A percentile compares a stretch with the other conserved stretches of the same genome.
These are phyloP conservation scores for Myotis yumanensis DNA, from an alignment of 2,113 vertebrate genomes.

Conservation along the genomic window DNA sequence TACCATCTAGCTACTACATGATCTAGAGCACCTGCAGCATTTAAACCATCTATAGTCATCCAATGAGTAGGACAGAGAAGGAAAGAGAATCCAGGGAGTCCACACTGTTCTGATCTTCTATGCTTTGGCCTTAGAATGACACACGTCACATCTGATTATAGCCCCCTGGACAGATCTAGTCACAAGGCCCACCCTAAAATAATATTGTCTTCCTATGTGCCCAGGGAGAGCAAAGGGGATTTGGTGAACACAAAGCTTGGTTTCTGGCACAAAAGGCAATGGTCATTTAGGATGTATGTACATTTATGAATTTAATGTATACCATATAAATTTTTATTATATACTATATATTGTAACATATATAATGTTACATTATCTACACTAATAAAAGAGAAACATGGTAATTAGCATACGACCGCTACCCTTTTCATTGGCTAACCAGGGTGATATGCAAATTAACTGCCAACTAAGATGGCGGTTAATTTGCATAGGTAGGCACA, in stretches of 20 bases:
- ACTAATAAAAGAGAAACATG: too few species aligned
- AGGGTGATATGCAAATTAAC: too few species aligned
- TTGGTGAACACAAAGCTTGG: background rate
- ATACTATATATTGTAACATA: background rate
- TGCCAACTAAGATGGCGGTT: too few species aligned
- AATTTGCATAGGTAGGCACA: too few species aligned
- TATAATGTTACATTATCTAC: background rate
- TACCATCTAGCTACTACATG: fast-evolving
- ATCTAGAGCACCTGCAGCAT: background rate
- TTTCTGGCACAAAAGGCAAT: background rate
- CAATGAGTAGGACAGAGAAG: background rate
- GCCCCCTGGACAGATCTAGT: background rate
- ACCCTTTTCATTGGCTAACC: too few species aligned
- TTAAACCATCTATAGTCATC: background rate
- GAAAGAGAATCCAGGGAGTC: background rate
- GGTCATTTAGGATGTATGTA: background rate
- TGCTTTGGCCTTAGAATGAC: background rate
- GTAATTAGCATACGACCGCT: too few species aligned
- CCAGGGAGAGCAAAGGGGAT: background rate
- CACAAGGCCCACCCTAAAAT: background rate
- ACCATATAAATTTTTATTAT: background rate
- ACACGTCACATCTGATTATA: background rate
- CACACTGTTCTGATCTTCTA: background rate
- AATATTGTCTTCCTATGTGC: background rate
- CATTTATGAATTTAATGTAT: background rate